Evolutionary conservation across 1,140 invertebrate genomes (phyloP), one percentile per base, ranked within the genome.

Genomic region (Orius insidiosus): DNA sequence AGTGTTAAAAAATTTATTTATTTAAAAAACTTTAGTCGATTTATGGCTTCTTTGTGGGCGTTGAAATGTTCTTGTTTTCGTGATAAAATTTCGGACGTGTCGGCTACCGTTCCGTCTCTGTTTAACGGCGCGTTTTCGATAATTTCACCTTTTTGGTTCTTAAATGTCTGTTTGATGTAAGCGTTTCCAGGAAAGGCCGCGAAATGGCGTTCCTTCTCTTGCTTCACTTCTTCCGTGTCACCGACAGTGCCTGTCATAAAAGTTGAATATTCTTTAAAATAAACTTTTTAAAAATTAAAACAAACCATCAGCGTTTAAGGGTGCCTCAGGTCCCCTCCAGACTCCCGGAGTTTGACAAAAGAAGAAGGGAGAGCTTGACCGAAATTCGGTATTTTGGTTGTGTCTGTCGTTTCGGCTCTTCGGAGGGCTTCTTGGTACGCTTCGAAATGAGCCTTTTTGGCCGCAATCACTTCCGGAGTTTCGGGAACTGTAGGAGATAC

Each of bases 391-490:
- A 24, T 24, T 41, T 31, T 16, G 42, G 30, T 11, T 3, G 16
- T 31, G 16, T 30, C 15, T 9, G 7, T 15, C 11, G 9, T 40
- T 14, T 4, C 38, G 5, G n/a, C 13, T 7, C 13, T 16, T 16
- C 9, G 59, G 0, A 62, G 61, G 0, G 63, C 63, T 11, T 55
- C 55, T 0, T 63, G 64, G 36, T 49, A 35, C 52, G 70, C 69
- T 11, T 68, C 66, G 45, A 64, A 60, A 53, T 74, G 73, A 6
- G 66, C 66, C n/a, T 69, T 66, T 53, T 70, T 71, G 13, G 70
- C 71, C 51, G 68, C 67, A 45, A 69, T 68, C 3, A 74, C 72
- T 52, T 72, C 71, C 31, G 68, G 68, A 5, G 70, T 71, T 39
- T 74, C 70, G 0, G 73, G 60, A 1, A 67, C 62, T 31, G 53